Evolutionary conservation across 2,113 vertebrate species (phyloP), one percentile per base, ranked within the genome.

Genomic region (Sylvia atricapilla): DNA sequence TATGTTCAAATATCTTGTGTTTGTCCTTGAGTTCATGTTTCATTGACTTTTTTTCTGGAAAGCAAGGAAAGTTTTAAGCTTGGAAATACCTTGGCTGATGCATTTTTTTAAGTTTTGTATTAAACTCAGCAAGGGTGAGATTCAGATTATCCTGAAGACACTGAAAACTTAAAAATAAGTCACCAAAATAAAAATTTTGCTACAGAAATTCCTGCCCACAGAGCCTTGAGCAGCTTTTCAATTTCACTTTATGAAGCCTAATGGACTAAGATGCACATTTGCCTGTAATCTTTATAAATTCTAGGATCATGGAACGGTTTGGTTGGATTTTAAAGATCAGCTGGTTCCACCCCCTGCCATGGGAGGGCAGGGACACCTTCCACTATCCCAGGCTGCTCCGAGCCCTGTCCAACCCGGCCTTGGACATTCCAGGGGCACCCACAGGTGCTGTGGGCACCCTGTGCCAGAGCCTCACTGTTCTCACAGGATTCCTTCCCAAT

Each of bases 111-210:
- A 92, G 64, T 90, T 84, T 46, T 92, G 86, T 91, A 70, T 88
- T 95, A 66, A 74, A 89, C 46, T 84, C 70, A 53, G 30, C 84
- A 87, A 94, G 91, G 84, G 94, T 62, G 74, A 95, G 82, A 95
- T 56, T 11, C 50, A 10, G 95, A 94, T 96, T 95, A 95, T 95
- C 90, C 90, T 94, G 91, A 93, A 91, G 81, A 77, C 11, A 13
- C 4, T 15, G 85, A 84, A 94, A 95, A 66, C 21, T 33, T 43
- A 72, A 87, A 86, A 89, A 22, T 58, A 56, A 89, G 63, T 66
- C 20, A 28, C 35, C 15, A 43, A 47, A 79, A 62, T 75, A 9
- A 75, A 55, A 20, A 2, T 8, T 31, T 78, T 18, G 30, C 37
- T 56, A 2, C 10, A 11, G 2, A 53, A 55, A 24, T 77, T 64